Evolutionary conservation across 1,140 invertebrate genomes (phyloP).

Genomic region (Hycleus phaleratus): DNA sequence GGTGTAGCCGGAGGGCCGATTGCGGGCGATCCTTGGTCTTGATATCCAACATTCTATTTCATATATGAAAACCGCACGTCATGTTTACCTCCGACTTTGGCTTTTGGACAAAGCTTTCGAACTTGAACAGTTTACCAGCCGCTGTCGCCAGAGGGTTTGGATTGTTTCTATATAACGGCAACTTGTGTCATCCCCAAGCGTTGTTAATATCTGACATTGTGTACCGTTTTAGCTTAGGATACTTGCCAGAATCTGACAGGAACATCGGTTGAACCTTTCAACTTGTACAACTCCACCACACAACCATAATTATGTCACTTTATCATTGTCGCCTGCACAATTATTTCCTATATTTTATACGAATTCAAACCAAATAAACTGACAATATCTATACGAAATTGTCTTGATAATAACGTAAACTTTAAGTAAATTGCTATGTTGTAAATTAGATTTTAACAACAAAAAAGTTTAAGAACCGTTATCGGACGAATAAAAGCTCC

Average conservation of each 20-base stretch:
- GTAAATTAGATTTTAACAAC: not conserved
- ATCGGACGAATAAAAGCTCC: not conserved
- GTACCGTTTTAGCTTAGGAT: slow-evolving; percentile 1
- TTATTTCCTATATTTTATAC: too few species aligned
- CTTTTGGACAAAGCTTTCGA: slow-evolving; percentile 24
- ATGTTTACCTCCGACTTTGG: slow-evolving; percentile 18
- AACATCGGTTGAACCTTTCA: not conserved
- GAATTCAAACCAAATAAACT: too few species aligned
- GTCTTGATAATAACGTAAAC: not conserved
- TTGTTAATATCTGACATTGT: slow-evolving; percentile 16
- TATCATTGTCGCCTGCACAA: too few species aligned
- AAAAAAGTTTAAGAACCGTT: not conserved
- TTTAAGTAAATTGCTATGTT: too few species aligned
- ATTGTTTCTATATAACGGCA: slow-evolving; percentile 10
- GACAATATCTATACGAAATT: too few species aligned
- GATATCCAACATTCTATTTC: not conserved
- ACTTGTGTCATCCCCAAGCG: slow-evolving; percentile 20
- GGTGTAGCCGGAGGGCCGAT: too few species aligned
- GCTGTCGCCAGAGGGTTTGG: slow-evolving; percentile 13
- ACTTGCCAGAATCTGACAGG: slow-evolving; percentile 7
- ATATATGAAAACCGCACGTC: slow-evolving; percentile 22
- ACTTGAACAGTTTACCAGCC: slow-evolving; percentile 16
- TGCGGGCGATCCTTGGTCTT: too few species aligned
- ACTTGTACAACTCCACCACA: too few species aligned
- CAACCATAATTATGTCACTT: too few species aligned